Conservation (phyloP, 1,140 invertebrate genomes). For the Sesamia nonagrioides region DNA sequence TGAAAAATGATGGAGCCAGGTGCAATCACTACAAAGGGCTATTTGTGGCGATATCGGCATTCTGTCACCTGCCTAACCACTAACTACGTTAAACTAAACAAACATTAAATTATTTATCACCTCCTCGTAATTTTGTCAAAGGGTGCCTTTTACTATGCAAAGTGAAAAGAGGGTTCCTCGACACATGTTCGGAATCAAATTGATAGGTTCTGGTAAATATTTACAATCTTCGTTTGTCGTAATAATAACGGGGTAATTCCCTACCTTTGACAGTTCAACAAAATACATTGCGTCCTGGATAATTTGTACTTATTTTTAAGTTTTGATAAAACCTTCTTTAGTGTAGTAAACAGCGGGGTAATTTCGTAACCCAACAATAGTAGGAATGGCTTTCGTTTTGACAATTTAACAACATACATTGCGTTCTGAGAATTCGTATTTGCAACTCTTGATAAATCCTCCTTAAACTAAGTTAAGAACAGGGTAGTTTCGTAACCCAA, state of each 20-base stretch:
- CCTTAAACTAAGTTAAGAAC: too few species aligned
- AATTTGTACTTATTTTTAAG: neutral
- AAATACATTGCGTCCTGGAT: too few species aligned
- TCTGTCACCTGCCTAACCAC: constrained; percentile 9
- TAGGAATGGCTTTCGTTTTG: too few species aligned
- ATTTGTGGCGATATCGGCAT: neutral
- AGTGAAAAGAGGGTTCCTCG: neutral
- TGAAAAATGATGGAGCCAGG: neutral
- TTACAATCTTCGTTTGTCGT: too few species aligned
- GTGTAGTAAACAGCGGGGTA: neutral
- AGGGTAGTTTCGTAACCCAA: too few species aligned
- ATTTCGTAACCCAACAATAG: too few species aligned
- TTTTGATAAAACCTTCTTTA: neutral
- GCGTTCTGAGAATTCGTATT: too few species aligned
- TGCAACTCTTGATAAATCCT: too few species aligned
- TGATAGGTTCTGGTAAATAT: neutral
- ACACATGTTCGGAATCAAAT: neutral
- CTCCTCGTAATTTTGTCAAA: constrained; percentile 1
- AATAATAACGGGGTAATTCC: too few species aligned
- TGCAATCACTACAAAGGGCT: neutral
- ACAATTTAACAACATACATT: too few species aligned
- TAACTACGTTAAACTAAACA: neutral
- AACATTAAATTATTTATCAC: constrained; percentile 9
- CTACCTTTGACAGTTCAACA: too few species aligned
- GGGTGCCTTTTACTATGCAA: neutral